These are phyloP conservation scores for Semnornis frantzii DNA, from an alignment of 2,113 vertebrate genomes.

Conservation along the genomic window DNA sequence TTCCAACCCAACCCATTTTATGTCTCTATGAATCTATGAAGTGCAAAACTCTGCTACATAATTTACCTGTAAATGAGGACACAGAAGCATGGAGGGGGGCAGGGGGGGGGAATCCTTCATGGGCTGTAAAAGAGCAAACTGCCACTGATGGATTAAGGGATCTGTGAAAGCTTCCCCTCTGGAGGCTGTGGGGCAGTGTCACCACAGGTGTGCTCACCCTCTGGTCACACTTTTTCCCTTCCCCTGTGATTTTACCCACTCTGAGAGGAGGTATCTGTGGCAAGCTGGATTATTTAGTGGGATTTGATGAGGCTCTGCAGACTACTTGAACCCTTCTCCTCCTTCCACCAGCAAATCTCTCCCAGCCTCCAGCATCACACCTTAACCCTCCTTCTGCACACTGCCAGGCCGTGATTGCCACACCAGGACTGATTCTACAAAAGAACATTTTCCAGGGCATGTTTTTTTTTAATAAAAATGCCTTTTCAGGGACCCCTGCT, in stretches of 20 bases:
- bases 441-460: neutral
- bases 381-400: neutral
- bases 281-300: neutral
- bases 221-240: neutral
- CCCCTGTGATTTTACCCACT: neutral
- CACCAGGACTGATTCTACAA: neutral
- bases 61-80: no score
- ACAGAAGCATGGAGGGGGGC: no score
- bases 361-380: neutral
- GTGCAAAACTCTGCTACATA: neutral
- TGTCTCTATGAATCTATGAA: neutral
- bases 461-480: slow-evolving; percentile 48
- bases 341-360: neutral
- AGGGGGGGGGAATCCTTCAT: rapidly evolving
- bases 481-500: neutral
- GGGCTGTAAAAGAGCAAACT: neutral
- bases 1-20: no score
- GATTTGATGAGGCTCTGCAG: neutral
- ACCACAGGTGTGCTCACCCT: neutral
- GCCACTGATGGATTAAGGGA: neutral
- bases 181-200: neutral
- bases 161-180: neutral
- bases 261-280: neutral
- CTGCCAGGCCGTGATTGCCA: neutral
- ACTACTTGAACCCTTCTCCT: neutral